A percentile compares a stretch with the other conserved stretches of the same genome.
These are phyloP conservation scores for human (Homo sapiens) DNA, from an alignment of 2,113 vertebrate genomes.

Conservation along the genomic window DNA sequence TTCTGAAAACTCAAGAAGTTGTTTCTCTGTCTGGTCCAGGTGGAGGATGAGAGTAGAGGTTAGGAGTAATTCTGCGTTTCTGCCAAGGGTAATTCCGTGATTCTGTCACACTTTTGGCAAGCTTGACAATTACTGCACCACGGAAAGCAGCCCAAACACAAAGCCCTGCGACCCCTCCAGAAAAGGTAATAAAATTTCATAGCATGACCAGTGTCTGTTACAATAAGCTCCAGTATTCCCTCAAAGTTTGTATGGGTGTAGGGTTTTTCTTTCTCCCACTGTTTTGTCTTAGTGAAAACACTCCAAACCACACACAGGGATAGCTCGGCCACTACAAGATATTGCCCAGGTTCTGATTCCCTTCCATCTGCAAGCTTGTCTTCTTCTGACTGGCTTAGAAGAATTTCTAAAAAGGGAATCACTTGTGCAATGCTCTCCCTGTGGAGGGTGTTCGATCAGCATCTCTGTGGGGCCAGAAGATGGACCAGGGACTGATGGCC, in stretches of 20 bases:
- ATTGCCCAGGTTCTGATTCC: rapidly evolving
- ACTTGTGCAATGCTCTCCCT: not conserved
- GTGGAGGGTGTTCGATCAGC: not conserved
- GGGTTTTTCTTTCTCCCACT: not conserved
- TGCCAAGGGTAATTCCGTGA: not conserved
- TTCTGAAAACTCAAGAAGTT: not conserved
- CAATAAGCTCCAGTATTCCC: not conserved
- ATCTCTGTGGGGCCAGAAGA: not conserved
- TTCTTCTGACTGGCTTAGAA: not conserved
- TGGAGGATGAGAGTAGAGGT: not conserved
- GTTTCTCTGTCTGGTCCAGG: not conserved
- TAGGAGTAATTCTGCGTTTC: not conserved
- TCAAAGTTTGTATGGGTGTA: not conserved
- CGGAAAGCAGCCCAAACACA: not conserved
- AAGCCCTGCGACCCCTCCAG: no score
- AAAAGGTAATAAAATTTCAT: not conserved
- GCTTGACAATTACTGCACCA: not conserved
- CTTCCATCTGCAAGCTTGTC: not conserved
- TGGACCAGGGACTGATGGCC: not conserved
- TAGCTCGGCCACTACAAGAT: not conserved
- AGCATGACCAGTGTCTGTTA: not conserved
- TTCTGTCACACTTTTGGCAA: not conserved
- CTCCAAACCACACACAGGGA: not conserved
- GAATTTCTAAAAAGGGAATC: not conserved
- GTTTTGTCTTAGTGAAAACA: not conserved